A percentile compares a stretch with the other conserved stretches of the same genome.
Evolutionary conservation across 2,888 invertebrate species (phyloP).

Genomic region (Eristalinus sepulchralis): DNA sequence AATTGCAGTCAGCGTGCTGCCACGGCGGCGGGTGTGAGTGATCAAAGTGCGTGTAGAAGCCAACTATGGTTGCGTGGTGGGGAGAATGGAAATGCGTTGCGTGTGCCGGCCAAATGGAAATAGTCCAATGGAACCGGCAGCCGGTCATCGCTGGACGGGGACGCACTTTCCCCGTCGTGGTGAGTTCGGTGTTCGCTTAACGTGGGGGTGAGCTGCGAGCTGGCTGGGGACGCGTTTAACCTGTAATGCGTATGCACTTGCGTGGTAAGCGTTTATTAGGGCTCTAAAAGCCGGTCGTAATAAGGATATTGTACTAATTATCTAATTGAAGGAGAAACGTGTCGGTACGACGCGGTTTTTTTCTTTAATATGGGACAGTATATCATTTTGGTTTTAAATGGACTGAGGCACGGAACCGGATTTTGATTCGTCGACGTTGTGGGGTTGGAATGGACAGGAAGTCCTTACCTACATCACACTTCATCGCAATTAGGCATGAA

Average conservation of each 20-base stretch:
- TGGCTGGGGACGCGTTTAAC: background rate
- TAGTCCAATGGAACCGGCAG: constrained; percentile 16
- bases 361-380: background rate
- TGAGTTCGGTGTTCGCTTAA: background rate
- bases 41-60: constrained; percentile 20
- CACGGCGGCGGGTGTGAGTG: background rate
- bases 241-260: constrained; percentile 32
- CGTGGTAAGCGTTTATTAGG: constrained; percentile 36
- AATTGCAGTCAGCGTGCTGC: constrained; percentile 9
- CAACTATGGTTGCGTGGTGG: background rate
- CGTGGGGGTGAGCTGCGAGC: background rate
- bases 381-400: constrained; percentile 20
- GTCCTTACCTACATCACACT: background rate
- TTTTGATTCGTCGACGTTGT: background rate
- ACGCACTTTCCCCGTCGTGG: constrained; percentile 6
- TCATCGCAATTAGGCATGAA: background rate
- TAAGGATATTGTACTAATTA: constrained; percentile 27
- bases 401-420: constrained; percentile 18
- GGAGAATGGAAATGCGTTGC: background rate
- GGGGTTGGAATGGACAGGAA: background rate
- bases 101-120: background rate
- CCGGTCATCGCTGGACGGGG: background rate
- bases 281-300: background rate
- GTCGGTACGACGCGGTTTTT: background rate
- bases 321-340: constrained; percentile 15